Conservation (phyloP, 2,113 vertebrate species). For the Tinamus guttatus region DNA sequence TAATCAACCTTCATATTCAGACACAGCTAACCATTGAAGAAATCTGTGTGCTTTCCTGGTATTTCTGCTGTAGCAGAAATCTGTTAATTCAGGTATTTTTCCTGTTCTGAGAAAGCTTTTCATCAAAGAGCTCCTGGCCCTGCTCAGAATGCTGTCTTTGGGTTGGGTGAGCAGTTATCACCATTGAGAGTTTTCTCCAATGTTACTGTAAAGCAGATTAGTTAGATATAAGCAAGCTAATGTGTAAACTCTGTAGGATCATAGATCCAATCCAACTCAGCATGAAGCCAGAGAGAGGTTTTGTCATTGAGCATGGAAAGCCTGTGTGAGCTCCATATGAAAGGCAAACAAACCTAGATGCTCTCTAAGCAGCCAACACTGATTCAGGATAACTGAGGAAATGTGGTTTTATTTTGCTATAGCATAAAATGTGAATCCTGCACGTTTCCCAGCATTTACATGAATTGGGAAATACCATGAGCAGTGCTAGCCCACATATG, state of each 20-base stretch:
- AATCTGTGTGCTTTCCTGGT: background rate
- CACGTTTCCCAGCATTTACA: background rate
- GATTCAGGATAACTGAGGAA: background rate
- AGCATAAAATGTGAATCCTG: background rate
- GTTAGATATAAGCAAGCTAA: background rate
- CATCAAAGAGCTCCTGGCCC: background rate
- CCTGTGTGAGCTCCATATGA: background rate
- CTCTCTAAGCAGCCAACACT: background rate
- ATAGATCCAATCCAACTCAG: background rate
- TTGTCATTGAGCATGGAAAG: background rate
- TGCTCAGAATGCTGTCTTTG: background rate
- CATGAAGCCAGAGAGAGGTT: background rate
- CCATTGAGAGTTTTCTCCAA: background rate
- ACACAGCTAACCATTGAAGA: background rate
- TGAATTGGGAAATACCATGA: background rate
- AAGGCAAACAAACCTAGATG: background rate
- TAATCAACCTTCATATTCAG: background rate
- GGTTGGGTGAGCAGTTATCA: background rate
- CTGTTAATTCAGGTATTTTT: background rate
- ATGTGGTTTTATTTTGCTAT: background rate
- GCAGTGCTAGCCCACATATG: background rate
- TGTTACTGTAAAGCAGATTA: background rate
- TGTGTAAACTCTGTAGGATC: background rate
- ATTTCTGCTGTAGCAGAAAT: background rate
- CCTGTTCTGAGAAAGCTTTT: background rate